Conservation (phyloP, 2,113 vertebrate genomes). For the Passer domesticus region DNA sequence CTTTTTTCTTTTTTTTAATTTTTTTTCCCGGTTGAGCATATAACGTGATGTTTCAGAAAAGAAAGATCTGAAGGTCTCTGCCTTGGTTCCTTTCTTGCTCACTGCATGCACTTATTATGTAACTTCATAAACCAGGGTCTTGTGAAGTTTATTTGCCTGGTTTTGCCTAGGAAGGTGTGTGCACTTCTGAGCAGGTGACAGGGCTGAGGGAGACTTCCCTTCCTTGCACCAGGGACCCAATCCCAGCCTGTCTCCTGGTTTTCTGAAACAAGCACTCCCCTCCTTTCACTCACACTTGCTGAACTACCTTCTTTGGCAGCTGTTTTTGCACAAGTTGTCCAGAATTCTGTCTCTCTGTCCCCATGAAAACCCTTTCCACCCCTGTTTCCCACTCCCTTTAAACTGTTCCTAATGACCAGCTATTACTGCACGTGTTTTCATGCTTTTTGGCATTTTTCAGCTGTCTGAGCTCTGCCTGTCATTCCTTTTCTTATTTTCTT, state of each 20-base stretch:
- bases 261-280: neutral
- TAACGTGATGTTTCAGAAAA: neutral
- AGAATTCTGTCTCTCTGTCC: neutral
- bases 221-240: rapidly evolving
- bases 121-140: neutral
- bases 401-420: neutral
- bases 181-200: neutral
- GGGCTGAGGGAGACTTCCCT: neutral
- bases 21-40: neutral
- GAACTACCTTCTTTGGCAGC: neutral
- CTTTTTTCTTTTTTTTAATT: neutral
- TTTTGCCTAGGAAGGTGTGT: neutral
- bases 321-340: neutral
- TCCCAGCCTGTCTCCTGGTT: neutral
- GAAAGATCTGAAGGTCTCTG: neutral
- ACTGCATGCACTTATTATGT: neutral
- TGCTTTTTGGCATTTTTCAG: neutral
- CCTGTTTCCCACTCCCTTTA: neutral
- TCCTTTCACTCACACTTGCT: neutral
- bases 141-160: neutral
- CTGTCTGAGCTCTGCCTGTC: neutral
- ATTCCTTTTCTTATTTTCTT: neutral
- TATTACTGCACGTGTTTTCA: neutral
- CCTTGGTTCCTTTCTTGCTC: neutral
- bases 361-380: neutral